Percentiles rank a stretch among this genome's conserved stretches.
Evolutionary conservation across 2,113 vertebrate genomes (phyloP).

Genomic region (zebrafish (Danio rerio)): DNA sequence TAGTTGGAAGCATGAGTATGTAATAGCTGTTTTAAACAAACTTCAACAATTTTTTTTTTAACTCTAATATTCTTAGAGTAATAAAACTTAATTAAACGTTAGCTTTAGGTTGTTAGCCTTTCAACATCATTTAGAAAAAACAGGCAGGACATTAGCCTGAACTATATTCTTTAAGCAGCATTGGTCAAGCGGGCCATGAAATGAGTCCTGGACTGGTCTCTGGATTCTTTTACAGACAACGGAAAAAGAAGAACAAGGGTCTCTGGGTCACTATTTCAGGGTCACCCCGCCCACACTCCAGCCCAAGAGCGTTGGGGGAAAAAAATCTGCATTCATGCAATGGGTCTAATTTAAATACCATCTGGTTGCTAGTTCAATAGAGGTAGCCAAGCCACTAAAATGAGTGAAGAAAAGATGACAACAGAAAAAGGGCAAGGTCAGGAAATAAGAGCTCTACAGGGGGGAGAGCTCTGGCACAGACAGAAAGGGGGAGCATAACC

Average conservation of each 20-base stretch:
- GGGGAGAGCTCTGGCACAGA: slow-evolving; percentile 24
- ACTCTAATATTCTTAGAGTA: background rate
- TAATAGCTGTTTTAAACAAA: background rate
- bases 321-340: slow-evolving; percentile 45
- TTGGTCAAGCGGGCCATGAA: background rate
- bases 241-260: slow-evolving; percentile 15
- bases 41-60: background rate
- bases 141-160: background rate
- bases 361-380: slow-evolving; percentile 43
- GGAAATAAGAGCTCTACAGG: background rate
- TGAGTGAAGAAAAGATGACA: slow-evolving; percentile 17
- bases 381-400: slow-evolving; percentile 38
- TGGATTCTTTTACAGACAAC: slow-evolving; percentile 38
- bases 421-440: slow-evolving; percentile 41
- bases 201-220: background rate
- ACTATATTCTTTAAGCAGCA: background rate
- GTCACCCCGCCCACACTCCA: slow-evolving; percentile 13
- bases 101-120: background rate
- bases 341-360: slow-evolving; percentile 48
- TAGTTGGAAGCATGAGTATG: too few species aligned
- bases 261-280: slow-evolving; percentile 40
- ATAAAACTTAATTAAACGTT: background rate
- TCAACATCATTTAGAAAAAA: slow-evolving; percentile 6
- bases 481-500: slow-evolving; percentile 1
- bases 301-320: slow-evolving; percentile 26